phyloP scores from a whole-genome alignment of 1,140 invertebrate genomes.

The Zophobas morio region DNA sequence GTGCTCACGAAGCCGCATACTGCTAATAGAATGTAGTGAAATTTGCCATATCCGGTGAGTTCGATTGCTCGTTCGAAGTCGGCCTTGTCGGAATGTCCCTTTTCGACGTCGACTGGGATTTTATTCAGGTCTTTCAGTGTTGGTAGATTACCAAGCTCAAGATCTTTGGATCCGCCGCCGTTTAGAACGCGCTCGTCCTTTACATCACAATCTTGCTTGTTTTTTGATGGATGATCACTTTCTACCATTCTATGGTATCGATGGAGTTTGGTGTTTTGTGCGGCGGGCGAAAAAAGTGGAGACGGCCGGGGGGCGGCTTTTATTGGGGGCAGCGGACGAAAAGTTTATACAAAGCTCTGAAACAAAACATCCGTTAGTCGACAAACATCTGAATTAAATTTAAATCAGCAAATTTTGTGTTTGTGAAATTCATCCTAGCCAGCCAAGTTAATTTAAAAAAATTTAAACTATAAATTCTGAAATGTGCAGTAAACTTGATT shows the following conservation, averaged over 20 bases:
- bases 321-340: slow-evolving; percentile 58
- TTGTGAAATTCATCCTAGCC: too few species aligned
- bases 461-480: too few species aligned
- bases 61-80: slow-evolving; percentile 89
- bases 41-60: slow-evolving; percentile 90
- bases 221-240: slow-evolving; percentile 62
- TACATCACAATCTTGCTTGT: slow-evolving; percentile 78
- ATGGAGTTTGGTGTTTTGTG: slow-evolving; percentile 25
- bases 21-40: slow-evolving; percentile 89
- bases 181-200: slow-evolving; percentile 81
- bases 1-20: slow-evolving; percentile 95
- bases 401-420: too few species aligned
- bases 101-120: slow-evolving; percentile 68
- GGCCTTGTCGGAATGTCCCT: slow-evolving; percentile 75
- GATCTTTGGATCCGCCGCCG: slow-evolving; percentile 82
- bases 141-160: slow-evolving; percentile 70
- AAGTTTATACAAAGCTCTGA: slow-evolving; percentile 55
- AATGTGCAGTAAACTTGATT: too few species aligned
- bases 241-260: slow-evolving; percentile 66
- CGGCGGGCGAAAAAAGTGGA: slow-evolving; percentile 39
- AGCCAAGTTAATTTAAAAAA: too few species aligned
- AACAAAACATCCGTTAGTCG: slow-evolving; percentile 37
- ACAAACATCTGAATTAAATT: neutral
- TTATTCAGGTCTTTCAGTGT: slow-evolving; percentile 58
- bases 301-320: slow-evolving; percentile 51